These are phyloP conservation scores for Echinometra lucunter DNA, from an alignment of 53 echinoderm and acorn worm species.

Conservation along the genomic window DNA sequence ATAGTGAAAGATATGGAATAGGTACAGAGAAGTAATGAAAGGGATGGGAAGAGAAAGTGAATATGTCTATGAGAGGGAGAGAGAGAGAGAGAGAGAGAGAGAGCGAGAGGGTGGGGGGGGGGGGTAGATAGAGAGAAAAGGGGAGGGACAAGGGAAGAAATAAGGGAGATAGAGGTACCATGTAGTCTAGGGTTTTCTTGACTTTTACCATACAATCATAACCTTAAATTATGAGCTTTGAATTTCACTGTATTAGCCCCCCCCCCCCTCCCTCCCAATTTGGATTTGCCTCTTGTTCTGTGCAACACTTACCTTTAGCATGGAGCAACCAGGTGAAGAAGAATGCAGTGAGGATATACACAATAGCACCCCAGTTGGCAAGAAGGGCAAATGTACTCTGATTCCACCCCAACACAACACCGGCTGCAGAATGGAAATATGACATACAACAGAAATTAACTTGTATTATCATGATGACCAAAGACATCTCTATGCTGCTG, in stretches of 20 bases:
- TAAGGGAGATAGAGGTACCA: too few species aligned
- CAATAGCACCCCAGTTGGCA: slow-evolving; percentile 91
- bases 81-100: neutral
- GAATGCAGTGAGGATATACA: slow-evolving; percentile 74
- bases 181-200: too few species aligned
- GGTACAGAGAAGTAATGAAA: neutral
- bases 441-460: neutral
- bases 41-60: neutral
- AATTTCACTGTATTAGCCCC: too few species aligned
- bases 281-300: neutral
- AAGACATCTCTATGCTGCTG: neutral
- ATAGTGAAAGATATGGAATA: neutral
- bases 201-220: too few species aligned
- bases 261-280: too few species aligned
- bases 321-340: slow-evolving; percentile 86
- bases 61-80: too few species aligned
- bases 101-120: neutral
- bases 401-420: slow-evolving; percentile 82
- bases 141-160: too few species aligned
- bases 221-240: too few species aligned
- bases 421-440: slow-evolving; percentile 68
- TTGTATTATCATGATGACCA: neutral
- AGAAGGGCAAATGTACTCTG: slow-evolving; percentile 81
- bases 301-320: slow-evolving; percentile 79
- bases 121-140: too few species aligned